Conservation (phyloP, 2,888 invertebrate genomes). For the Geotrupes spiniger region DNA sequence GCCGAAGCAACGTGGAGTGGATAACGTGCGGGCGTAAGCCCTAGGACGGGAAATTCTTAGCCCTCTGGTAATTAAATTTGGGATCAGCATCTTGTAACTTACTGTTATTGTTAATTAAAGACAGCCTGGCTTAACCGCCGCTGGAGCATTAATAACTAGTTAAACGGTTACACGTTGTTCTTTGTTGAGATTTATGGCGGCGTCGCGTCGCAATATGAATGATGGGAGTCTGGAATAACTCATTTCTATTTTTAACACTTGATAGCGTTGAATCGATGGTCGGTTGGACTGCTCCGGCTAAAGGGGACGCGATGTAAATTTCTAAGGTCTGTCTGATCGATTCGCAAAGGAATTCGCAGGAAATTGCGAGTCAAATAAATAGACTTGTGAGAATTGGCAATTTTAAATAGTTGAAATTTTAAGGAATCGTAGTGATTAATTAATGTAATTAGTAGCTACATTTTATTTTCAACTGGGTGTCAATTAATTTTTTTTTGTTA, state of each 20-base stretch:
- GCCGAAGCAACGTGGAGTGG: background rate
- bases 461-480: too few relatives aligned
- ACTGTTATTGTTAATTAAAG: conserved; percentile 37
- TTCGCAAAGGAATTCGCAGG: background rate
- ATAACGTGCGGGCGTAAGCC: background rate
- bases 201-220: background rate
- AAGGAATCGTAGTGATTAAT: too few relatives aligned
- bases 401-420: too few relatives aligned
- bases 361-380: background rate
- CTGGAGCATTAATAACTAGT: conserved; percentile 29
- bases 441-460: too few relatives aligned
- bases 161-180: conserved; percentile 27
- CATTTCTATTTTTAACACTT: background rate
- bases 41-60: conserved; percentile 12
- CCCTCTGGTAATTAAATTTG: conserved; percentile 19
- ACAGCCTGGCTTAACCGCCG: conserved; percentile 25
- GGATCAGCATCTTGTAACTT: conserved; percentile 28
- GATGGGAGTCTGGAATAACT: background rate
- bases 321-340: background rate
- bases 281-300: background rate
- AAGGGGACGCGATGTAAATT: background rate
- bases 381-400: too few relatives aligned
- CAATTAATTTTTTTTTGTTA: too few relatives aligned
- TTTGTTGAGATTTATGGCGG: conserved; percentile 14
- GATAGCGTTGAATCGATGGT: background rate